Base-by-base conservation (phyloP, 2,888 invertebrate genomes). In the Harpalus rufipes region DNA sequence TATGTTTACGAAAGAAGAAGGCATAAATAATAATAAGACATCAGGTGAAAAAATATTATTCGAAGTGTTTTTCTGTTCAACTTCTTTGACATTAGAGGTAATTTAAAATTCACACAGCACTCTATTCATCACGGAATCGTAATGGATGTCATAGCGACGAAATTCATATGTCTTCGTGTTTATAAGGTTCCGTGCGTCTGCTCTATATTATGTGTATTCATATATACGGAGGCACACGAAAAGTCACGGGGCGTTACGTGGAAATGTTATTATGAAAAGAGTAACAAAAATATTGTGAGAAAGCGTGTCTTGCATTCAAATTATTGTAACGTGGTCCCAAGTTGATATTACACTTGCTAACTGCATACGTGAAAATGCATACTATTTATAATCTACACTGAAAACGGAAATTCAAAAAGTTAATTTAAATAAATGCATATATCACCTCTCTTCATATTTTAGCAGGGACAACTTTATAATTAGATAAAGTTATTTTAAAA, bases 111-210 rank as follows among this genome's bases (percentile, higher is more conserved):
- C 78, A 58, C 44, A 76, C 78, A 58, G 58, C 78, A 78, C 78
- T 78, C 78, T 78, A 78, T 78, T 78, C 78, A 78, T 78, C 78
- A 78, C 56, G 56, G 58, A 21, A 32, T 16, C 14, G 51, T 78
- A 78, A 78, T 78, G 78, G 78, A 78, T 78, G 78, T 58, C 78
- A 78, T 32, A 58, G 32, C 78, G 32, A 78, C 78, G 78, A 78
- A 58, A 58, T 78, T 78, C 78, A 78, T 78, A 78, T 78, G 78
- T 78, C 78, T 78, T 78, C 78, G 16, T 58, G 78, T 78, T 78
- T 78, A 78, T 58, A 78, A 58, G 78, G 58, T 78, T 78, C 56
- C 78, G 32, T 78, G 14, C 44, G 0, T 12, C 12, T 51, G 81
- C 25, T 10, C 10, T 51, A 51, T n/a, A 51, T 65, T 44, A 41